Percentiles rank a stretch among this genome's conserved stretches.
Conservation (phyloP, 2,888 invertebrate species). For the Cyclophora albipunctata region DNA sequence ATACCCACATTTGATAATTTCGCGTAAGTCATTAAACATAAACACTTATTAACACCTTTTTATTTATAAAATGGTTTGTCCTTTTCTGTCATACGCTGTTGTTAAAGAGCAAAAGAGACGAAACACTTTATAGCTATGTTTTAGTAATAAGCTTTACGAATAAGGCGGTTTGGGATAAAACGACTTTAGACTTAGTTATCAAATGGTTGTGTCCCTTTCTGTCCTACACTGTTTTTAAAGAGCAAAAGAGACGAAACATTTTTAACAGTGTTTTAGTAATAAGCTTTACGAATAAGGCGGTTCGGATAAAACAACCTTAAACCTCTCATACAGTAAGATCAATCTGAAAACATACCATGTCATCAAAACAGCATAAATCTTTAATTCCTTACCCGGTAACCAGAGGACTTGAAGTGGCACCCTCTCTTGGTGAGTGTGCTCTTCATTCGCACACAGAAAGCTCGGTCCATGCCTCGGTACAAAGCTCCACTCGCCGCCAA, state of each 20-base stretch:
- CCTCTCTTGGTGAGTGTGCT: slow-evolving; percentile 97
- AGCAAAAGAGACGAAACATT: no score
- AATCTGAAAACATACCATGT: not conserved
- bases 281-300: not conserved
- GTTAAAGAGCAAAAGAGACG: no score
- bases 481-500: slow-evolving; percentile 80
- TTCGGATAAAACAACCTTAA: not conserved
- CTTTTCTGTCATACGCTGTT: no score
- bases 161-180: not conserved
- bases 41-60: no score
- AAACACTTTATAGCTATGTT: no score
- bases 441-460: slow-evolving; percentile 97
- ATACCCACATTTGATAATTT: no score
- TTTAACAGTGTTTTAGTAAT: not conserved
- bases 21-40: no score
- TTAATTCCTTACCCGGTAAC: slow-evolving; percentile 86
- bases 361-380: no score
- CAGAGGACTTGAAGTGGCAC: slow-evolving; percentile 97
- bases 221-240: no score
- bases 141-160: not conserved
- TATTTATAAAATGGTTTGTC: no score
- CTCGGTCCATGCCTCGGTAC: slow-evolving; percentile 91
- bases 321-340: not conserved
- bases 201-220: no score
- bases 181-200: no score